These are phyloP conservation scores for Hydrozoanthus gracilis DNA, from an alignment of 92 coral and sea anemone genomes.

Conservation along the genomic window DNA sequence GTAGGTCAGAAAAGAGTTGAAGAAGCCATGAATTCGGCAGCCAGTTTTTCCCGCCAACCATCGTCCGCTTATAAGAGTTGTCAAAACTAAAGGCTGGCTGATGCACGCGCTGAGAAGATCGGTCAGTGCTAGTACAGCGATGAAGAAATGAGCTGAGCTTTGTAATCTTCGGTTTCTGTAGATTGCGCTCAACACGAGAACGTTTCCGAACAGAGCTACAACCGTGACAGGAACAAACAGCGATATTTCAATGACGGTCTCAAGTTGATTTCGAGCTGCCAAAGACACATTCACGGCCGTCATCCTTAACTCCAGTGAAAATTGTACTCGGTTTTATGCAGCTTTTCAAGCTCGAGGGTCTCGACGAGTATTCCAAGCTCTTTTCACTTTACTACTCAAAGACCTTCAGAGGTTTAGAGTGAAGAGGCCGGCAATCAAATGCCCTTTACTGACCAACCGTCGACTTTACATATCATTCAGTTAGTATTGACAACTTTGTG, in stretches of 20 bases:
- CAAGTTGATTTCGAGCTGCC: not conserved
- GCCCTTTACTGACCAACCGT: not conserved
- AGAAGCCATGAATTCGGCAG: slow-evolving; percentile 38
- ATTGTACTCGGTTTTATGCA: not conserved
- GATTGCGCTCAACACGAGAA: slow-evolving; percentile 15
- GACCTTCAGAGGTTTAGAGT: not conserved
- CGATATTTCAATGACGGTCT: not conserved
- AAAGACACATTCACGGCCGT: not conserved
- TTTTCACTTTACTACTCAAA: not conserved
- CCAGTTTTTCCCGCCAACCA: slow-evolving; percentile 33
- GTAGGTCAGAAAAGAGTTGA: slow-evolving; percentile 31
- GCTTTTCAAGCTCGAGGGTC: not conserved
- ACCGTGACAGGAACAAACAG: slow-evolving; percentile 20
- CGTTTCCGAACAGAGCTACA: slow-evolving; percentile 34
- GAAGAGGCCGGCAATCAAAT: not conserved
- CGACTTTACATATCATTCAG: not conserved
- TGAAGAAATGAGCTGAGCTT: slow-evolving; percentile 30
- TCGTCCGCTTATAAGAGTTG: slow-evolving; percentile 18
- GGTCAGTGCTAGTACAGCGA: slow-evolving; percentile 29
- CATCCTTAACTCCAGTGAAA: not conserved
- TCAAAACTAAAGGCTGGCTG: slow-evolving; percentile 28
- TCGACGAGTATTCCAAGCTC: not conserved
- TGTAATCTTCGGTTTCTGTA: slow-evolving; percentile 29
- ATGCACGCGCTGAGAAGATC: slow-evolving; percentile 47
- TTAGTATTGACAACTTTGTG: not conserved